Evolutionary conservation across 92 coral and sea anemone species (phyloP).

Genomic region (Muricea muricata): DNA sequence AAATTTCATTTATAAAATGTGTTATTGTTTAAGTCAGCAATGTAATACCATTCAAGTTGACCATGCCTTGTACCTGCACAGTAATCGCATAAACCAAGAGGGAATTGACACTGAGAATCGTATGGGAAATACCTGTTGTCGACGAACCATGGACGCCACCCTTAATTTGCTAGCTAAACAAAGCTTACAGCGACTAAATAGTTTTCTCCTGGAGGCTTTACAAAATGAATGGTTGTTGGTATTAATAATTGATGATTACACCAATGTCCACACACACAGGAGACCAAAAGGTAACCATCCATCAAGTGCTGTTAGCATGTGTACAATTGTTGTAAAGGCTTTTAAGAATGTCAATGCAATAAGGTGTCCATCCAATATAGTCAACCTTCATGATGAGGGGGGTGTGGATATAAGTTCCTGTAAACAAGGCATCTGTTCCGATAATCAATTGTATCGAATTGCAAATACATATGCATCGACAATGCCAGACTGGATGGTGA

Average conservation of each 20-base stretch:
- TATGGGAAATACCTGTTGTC: constrained; percentile 48
- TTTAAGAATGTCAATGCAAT: constrained; percentile 50
- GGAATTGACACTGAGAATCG: constrained; percentile 41
- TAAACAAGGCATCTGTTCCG: background rate
- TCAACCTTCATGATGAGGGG: background rate
- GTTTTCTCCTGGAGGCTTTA: constrained; percentile 44
- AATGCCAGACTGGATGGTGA: constrained; percentile 59
- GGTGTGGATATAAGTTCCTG: background rate
- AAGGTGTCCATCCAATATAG: background rate
- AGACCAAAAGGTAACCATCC: constrained; percentile 40
- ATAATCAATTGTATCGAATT: constrained; percentile 46
- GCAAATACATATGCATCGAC: constrained; percentile 43
- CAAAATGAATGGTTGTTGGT: constrained; percentile 62
- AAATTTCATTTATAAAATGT: constrained; percentile 34
- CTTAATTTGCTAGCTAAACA: background rate
- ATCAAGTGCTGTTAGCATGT: constrained; percentile 52
- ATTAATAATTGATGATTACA: constrained; percentile 66
- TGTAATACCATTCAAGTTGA: constrained; percentile 56
- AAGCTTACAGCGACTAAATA: constrained; percentile 15
- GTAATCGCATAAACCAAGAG: constrained; percentile 49
- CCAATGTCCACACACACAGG: constrained; percentile 46
- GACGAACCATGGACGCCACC: constrained; percentile 15
- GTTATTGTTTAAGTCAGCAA: constrained; percentile 56
- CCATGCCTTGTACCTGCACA: constrained; percentile 54
- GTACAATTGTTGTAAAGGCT: constrained; percentile 50